These are phyloP conservation scores for Steinernema khuongi DNA, from an alignment of 1,140 invertebrate species.

Conservation along the genomic window DNA sequence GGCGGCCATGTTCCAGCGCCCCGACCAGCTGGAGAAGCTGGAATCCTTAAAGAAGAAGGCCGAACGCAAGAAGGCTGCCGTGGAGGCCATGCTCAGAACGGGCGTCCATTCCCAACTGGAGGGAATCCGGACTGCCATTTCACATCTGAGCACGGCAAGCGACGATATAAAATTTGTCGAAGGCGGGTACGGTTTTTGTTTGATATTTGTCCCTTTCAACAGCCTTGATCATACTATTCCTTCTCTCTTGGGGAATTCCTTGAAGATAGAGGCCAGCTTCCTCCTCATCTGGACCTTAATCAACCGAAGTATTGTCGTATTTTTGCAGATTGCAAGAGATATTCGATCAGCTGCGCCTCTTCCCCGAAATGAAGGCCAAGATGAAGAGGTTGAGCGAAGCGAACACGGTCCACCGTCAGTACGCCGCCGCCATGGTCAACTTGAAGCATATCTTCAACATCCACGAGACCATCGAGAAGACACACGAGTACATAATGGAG, in stretches of 20 bases:
- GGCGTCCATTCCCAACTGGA: constrained; percentile 95
- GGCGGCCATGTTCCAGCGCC: constrained; percentile 83
- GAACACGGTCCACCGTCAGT: constrained; percentile 80
- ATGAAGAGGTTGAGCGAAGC: constrained; percentile 81
- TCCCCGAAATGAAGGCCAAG: constrained; percentile 71
- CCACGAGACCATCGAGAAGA: constrained; percentile 88
- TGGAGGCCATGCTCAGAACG: constrained; percentile 94
- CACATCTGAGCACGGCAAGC: constrained; percentile 76
- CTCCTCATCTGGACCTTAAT: no score
- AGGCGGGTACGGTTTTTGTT: constrained; percentile 64
- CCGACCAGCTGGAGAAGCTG: constrained; percentile 88
- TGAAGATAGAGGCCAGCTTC: no score
- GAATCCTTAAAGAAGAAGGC: constrained; percentile 74
- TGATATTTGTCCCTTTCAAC: no score
- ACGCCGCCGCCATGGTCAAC: constrained; percentile 94
- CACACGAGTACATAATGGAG: constrained; percentile 84
- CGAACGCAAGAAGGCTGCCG: constrained; percentile 71
- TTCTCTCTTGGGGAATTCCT: constrained; percentile 11
- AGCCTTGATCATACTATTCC: constrained; percentile 13
- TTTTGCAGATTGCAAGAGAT: constrained; percentile 65
- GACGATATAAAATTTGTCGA: constrained; percentile 74
- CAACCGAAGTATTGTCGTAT: constrained; percentile 24
- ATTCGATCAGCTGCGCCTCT: constrained; percentile 66
- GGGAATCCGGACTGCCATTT: constrained; percentile 85
- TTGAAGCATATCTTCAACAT: constrained; percentile 96